Evolutionary conservation across 2,888 invertebrate genomes (phyloP), one percentile per base, ranked within the genome.

Genomic region (Eristalis intricaria): DNA sequence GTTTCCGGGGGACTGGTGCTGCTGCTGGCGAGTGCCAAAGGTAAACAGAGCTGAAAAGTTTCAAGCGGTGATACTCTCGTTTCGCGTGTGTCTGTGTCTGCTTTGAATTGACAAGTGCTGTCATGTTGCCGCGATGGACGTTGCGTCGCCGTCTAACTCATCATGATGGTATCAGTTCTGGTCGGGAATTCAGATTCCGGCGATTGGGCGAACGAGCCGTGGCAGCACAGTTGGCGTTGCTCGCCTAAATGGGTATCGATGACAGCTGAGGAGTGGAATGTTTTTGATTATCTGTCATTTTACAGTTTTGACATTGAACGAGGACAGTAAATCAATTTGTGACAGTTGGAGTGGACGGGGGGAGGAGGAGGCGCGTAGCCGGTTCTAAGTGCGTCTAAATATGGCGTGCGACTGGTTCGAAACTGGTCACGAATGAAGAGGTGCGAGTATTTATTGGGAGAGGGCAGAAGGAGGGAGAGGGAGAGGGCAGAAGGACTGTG

Each of bases 1-100:
- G 70, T 78, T 78, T 78, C 78, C 78, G 69, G 78, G 22, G 15
- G 4, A 26, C 10, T 58, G 58, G 11, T 5, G 22, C 13, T 2
- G 13, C 10, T 58, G 58, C 11, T 5, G 40, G 13, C 68, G 76
- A 15, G 13, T 38, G 23, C n/a, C 76, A 22, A 23, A 68, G 15
- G 40, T 60, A 58, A 66, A 66, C 66, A 66, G 75, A 50, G 19
- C n/a, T 40, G 38, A 22, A 60, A 68, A 40, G 60, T 76, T 38
- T 61, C 15, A 29, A 43, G 43, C 26, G 26, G 3, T 26, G 26
- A 26, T 26, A 8, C 43, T n/a, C 43, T 50, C 43, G 50, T 50
- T 19, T 19, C 19, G 50, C 1, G 19, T 19, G 50, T 19, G 32
- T 32, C 1, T 32, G 32, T 32, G 43, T 43, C n/a, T 43, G 50